A percentile compares a stretch with the other conserved stretches of the same genome.
Conservation (phyloP, 2,888 invertebrate genomes). For the Tiphia femorata region DNA sequence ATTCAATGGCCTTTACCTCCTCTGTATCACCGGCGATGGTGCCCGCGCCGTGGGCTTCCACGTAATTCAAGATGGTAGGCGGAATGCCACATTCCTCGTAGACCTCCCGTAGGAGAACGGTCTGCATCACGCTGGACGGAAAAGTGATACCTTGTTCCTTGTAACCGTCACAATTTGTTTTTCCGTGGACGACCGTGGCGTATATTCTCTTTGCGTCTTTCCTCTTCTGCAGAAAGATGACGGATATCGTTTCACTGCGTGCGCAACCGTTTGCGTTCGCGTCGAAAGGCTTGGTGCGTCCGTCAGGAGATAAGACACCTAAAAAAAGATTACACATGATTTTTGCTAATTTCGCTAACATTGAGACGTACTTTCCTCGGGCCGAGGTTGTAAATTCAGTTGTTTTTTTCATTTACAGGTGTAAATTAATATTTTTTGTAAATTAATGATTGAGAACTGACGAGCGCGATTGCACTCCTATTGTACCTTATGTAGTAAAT, state of each 20-base stretch:
- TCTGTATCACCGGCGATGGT: conserved; percentile 92
- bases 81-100: conserved; percentile 74
- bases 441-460: no score
- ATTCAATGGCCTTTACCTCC: conserved; percentile 86
- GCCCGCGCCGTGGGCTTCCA: conserved; percentile 84
- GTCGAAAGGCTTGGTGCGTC: conserved; percentile 93
- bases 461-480: no score
- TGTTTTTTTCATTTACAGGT: conserved; percentile 1
- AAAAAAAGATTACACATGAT: no score
- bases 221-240: conserved; percentile 79
- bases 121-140: conserved; percentile 60
- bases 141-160: conserved; percentile 66
- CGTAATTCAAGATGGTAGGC: conserved; percentile 73
- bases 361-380: no score
- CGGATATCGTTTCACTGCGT: conserved; percentile 83
- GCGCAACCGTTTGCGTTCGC: conserved; percentile 85
- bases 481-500: no score
- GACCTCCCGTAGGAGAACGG: conserved; percentile 70
- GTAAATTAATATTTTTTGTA: not conserved
- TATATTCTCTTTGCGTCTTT: conserved; percentile 70
- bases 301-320: conserved; percentile 86
- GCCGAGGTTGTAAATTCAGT: no score
- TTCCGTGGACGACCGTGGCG: conserved; percentile 71
- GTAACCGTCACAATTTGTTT: conserved; percentile 75
- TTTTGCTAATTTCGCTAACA: no score